Evolutionary conservation across 2,113 vertebrate genomes (phyloP), one percentile per base, ranked within the genome.

Genomic region (Gasterosteus aculeatus): DNA sequence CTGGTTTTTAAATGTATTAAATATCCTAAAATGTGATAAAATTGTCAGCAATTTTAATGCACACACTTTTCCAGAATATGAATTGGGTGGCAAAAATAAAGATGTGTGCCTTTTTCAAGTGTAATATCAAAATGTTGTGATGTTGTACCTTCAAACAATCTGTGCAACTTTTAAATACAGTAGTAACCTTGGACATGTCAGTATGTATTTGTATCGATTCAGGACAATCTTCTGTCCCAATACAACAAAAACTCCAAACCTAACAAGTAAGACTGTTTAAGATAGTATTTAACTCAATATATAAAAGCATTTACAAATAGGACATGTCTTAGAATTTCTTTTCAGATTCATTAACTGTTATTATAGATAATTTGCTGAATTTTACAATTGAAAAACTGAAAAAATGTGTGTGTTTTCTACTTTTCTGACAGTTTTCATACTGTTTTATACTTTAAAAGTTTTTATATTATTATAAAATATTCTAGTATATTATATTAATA

Each of bases 251-350:
- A 38, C 58, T 60, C 61, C 26, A 8, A 1, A 51, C n/a, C 5
- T 14, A 56, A 64, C 57, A 69, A 29, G 65, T 77, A 62, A 68
- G 44, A 44, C 57, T 42, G 2, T 26, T 26, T 3, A 41, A 42
- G 61, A 63, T 6, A 63, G 39, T 16, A 42, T 62, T 42, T 11
- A 22, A 42, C 7, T 42, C 33, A 35, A 1, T 3, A 35, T 26
- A 15, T 42, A 3, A 53, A n/a, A 5, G 19, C n/a, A 22, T 53
- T 53, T 22, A 53, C 18, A 53, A 53, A 53, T n/a, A 53, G n/a
- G n/a, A 22, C n/a, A 51, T 8, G 19, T 9, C 6, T 53, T 11
- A 11, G 22, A 4, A 22, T 3, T 10, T 22, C 15, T 53, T 11
- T 51, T 51, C 19, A 3, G 49, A 51, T 51, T 51, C 19, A 51